A percentile compares a stretch with the other conserved stretches of the same genome.
Evolutionary conservation across 2,113 vertebrate species (phyloP).

Genomic region (Hoplias malabaricus): DNA sequence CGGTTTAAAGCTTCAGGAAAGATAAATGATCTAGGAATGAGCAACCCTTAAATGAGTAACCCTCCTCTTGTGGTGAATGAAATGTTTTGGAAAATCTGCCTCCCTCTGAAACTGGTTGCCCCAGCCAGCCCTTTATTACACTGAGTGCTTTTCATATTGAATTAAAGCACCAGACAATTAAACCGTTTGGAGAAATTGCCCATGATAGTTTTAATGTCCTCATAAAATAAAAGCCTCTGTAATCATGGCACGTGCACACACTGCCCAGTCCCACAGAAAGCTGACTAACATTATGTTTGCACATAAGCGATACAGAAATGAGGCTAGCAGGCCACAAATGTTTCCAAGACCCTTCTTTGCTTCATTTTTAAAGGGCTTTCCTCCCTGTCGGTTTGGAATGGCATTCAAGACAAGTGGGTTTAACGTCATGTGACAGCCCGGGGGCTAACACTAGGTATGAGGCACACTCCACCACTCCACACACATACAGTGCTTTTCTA

Average conservation of each 20-base stretch:
- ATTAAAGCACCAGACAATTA: conserved; percentile 10
- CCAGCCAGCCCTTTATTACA: not conserved
- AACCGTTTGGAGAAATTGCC: conserved; percentile 1
- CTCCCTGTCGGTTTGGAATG: conserved; percentile 63
- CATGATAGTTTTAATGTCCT: conserved; percentile 19
- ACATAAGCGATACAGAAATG: not conserved
- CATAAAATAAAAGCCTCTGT: not conserved
- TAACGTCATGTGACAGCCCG: conserved; percentile 71
- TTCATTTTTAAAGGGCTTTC: conserved; percentile 64
- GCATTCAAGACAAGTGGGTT: conserved; percentile 66
- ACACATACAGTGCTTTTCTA: conserved; percentile 5
- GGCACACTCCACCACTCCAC: not conserved
- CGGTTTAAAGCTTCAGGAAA: not conserved
- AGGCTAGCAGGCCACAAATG: conserved; percentile 6
- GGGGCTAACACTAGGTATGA: conserved; percentile 33
- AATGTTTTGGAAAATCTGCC: not conserved
- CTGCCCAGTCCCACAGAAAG: not conserved
- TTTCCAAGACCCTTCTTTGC: not conserved
- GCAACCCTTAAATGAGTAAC: not conserved
- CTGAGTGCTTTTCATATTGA: not conserved
- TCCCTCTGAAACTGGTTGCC: not conserved
- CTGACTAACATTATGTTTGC: not conserved
- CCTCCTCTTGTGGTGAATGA: not conserved
- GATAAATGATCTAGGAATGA: too few species aligned
- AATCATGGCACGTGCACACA: not conserved